Conservation (phyloP, 2,113 vertebrate genomes). For the Gallinago jamesoni region DNA sequence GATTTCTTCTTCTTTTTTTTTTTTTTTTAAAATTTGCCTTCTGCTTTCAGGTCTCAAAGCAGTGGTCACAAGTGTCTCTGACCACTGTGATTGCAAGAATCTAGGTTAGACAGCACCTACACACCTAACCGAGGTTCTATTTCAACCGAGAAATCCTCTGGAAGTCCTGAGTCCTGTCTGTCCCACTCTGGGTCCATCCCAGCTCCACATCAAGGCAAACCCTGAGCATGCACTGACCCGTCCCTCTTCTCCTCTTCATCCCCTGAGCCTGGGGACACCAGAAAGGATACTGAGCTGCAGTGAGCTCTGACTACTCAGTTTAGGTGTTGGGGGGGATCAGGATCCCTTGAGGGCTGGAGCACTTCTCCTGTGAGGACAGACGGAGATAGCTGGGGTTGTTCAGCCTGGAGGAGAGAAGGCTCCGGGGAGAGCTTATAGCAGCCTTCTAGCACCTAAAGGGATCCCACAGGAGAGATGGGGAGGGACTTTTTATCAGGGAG, state of each 20-base stretch:
- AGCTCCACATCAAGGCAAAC: not conserved
- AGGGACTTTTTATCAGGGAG: too few species aligned
- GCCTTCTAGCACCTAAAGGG: too few species aligned
- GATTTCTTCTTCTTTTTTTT: not conserved
- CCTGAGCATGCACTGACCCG: not conserved
- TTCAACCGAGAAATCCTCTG: not conserved
- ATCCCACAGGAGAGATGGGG: too few species aligned
- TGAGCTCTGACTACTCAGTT: not conserved
- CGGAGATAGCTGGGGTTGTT: too few species aligned
- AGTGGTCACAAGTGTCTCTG: not conserved
- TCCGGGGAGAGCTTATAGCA: too few species aligned
- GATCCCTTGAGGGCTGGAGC: too few species aligned
- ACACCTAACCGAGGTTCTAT: accelerated
- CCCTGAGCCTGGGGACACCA: not conserved
- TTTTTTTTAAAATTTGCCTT: not conserved
- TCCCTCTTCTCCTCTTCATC: not conserved
- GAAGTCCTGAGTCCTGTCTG: not conserved
- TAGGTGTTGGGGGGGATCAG: not conserved
- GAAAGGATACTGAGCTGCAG: not conserved
- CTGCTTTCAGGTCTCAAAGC: not conserved
- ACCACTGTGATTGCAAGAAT: not conserved
- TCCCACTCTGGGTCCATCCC: not conserved
- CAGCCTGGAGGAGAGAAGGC: too few species aligned
- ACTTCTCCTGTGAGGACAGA: too few species aligned
- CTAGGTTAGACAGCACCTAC: not conserved